Conservation (phyloP, 2,888 invertebrate species). For the Magallana nippona region DNA sequence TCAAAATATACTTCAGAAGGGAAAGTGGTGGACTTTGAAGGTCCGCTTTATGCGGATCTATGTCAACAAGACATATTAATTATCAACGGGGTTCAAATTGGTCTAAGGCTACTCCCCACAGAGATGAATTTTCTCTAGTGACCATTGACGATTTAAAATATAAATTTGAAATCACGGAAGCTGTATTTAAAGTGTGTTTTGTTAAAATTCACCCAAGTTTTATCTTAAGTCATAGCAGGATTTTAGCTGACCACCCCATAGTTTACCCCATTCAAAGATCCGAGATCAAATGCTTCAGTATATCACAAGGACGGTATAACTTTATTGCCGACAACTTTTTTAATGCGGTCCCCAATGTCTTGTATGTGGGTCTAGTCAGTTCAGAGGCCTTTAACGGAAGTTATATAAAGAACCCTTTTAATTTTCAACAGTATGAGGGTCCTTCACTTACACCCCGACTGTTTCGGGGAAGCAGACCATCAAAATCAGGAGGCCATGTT, state of each 20-base stretch:
- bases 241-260: not conserved
- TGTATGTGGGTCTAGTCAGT: not conserved
- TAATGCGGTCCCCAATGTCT: not conserved
- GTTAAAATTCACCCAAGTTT: constrained; percentile 23
- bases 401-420: constrained; percentile 20
- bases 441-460: too few species aligned
- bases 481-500: too few species aligned
- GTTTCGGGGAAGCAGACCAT: too few species aligned
- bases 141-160: not conserved
- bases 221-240: not conserved
- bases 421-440: constrained; percentile 35
- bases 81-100: constrained; percentile 44
- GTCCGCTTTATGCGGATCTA: constrained; percentile 43
- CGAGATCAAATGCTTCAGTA: constrained; percentile 5
- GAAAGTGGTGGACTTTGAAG: constrained; percentile 42
- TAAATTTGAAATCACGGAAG: not conserved
- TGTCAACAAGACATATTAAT: constrained; percentile 52
- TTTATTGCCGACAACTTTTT: constrained; percentile 8
- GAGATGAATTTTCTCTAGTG: not conserved
- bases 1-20: constrained; percentile 28
- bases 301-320: not conserved
- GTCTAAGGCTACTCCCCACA: not conserved
- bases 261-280: constrained; percentile 11
- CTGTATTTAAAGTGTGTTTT: constrained; percentile 19
- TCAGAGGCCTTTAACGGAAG: constrained; percentile 24